These are phyloP conservation scores for Siphamia tubifer DNA, from an alignment of 2,113 vertebrate species.

Conservation along the genomic window DNA sequence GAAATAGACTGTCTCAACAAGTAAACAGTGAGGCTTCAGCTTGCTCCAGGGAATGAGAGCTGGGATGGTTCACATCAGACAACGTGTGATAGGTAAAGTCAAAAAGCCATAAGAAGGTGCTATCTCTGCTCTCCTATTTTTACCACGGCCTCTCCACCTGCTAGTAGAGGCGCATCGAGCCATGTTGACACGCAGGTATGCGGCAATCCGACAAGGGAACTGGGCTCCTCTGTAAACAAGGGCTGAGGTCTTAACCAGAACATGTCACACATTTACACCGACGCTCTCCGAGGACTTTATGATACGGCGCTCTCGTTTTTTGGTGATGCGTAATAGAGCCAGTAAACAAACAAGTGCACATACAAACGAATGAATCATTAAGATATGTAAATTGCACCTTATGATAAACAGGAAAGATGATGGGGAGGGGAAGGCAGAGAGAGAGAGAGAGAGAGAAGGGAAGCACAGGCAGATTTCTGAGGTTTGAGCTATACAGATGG, in stretches of 20 bases:
- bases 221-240: slow-evolving; percentile 52
- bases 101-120: slow-evolving; percentile 7
- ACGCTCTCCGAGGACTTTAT: slow-evolving; percentile 34
- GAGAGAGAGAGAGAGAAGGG: slow-evolving; percentile 23
- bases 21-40: slow-evolving; percentile 53
- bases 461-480: slow-evolving; percentile 26
- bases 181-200: slow-evolving; percentile 17
- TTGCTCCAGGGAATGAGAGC: slow-evolving; percentile 24
- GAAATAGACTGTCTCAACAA: slow-evolving; percentile 59
- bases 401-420: slow-evolving; percentile 50
- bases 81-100: slow-evolving; percentile 24
- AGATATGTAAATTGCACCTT: slow-evolving; percentile 65
- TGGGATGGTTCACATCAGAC: slow-evolving; percentile 35
- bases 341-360: slow-evolving; percentile 27
- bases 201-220: slow-evolving; percentile 19
- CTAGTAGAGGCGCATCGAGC: slow-evolving; percentile 1
- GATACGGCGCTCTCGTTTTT: slow-evolving; percentile 19
- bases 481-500: slow-evolving; percentile 23
- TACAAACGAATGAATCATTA: slow-evolving; percentile 61
- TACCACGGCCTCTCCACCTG: neutral
- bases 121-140: slow-evolving; percentile 11
- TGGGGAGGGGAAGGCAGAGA: slow-evolving; percentile 12
- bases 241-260: slow-evolving; percentile 54
- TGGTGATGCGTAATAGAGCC: slow-evolving; percentile 21
- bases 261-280: slow-evolving; percentile 52